Evolutionary conservation across 2,888 invertebrate genomes (phyloP).

Genomic region (Hyles lineata): DNA sequence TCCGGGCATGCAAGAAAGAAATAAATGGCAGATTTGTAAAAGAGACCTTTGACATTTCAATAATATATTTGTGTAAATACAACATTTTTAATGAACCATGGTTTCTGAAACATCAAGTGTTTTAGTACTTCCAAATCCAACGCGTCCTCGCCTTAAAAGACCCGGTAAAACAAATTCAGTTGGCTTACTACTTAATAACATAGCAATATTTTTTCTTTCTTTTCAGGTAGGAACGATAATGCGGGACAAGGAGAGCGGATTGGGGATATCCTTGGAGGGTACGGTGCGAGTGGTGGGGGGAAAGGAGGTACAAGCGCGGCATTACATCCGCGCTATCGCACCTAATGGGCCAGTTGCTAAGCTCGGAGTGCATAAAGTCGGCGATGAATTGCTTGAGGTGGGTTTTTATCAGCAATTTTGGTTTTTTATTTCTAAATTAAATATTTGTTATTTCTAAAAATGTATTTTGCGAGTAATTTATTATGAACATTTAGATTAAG

Average conservation of each 20-base stretch:
- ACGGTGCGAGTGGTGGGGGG: constrained; percentile 95
- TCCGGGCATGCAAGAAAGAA: no score
- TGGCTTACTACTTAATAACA: no score
- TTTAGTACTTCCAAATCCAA: no score
- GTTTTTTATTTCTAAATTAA: no score
- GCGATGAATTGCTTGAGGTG: constrained; percentile 94
- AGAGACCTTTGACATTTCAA: no score
- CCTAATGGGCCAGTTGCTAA: constrained; percentile 94
- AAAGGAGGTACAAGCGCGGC: constrained; percentile 94
- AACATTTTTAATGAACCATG: no score
- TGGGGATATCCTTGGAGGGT: constrained; percentile 96
- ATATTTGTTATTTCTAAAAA: not conserved
- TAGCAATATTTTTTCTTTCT: not conserved
- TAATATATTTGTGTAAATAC: no score
- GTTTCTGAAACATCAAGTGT: no score
- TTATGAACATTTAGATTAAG: not conserved
- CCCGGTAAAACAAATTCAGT: no score
- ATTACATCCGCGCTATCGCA: constrained; percentile 95
- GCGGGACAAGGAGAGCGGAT: constrained; percentile 92
- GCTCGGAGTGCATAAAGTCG: constrained; percentile 90
- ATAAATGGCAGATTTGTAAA: no score
- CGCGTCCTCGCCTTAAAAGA: no score
- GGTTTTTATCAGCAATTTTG: not conserved
- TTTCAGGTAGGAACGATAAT: constrained; percentile 92
- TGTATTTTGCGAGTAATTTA: not conserved